phyloP scores from a whole-genome alignment of 1,140 invertebrate genomes.

The Glomeris maerens region DNA sequence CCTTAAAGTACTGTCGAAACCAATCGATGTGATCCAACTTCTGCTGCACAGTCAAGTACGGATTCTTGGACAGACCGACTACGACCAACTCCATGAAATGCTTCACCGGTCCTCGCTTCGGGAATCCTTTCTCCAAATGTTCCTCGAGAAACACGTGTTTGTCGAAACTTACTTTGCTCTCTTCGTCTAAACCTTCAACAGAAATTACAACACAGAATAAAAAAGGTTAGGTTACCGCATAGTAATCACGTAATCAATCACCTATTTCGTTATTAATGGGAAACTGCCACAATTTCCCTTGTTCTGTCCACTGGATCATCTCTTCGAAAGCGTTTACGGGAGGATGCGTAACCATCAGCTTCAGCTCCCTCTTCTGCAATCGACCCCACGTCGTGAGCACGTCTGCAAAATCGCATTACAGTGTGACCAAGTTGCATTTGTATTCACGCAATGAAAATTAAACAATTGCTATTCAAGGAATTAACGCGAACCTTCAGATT shows the following conservation, averaged over 20 bases:
- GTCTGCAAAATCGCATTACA: conserved; percentile 20
- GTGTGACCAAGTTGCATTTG: conserved; percentile 14
- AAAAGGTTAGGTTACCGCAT: conserved; percentile 1
- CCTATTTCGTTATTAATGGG: conserved; percentile 96
- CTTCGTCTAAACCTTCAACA: conserved; percentile 63
- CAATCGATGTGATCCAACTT: conserved; percentile 83
- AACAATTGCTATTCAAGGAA: conserved; percentile 3
- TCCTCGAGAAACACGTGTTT: conserved; percentile 87
- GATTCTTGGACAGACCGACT: conserved; percentile 86
- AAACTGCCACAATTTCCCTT: conserved; percentile 91
- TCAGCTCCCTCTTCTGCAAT: conserved; percentile 47
- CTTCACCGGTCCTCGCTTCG: conserved; percentile 67
- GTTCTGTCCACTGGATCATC: conserved; percentile 83
- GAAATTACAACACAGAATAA: conserved; percentile 21
- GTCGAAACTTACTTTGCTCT: conserved; percentile 63
- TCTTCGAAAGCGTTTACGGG: conserved; percentile 80
- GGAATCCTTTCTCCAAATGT: conserved; percentile 75
- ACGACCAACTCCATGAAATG: conserved; percentile 96
- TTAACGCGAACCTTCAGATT: not conserved
- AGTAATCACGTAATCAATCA: conserved; percentile 25
- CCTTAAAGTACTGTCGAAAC: conserved; percentile 80
- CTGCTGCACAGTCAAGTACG: conserved; percentile 69
- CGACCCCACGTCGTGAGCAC: conserved; percentile 50
- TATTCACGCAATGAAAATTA: conserved; percentile 37
- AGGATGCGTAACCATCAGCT: conserved; percentile 45